Base-by-base conservation (phyloP, 2,797 vertebrate species). In the Taenioides sp. region DNA sequence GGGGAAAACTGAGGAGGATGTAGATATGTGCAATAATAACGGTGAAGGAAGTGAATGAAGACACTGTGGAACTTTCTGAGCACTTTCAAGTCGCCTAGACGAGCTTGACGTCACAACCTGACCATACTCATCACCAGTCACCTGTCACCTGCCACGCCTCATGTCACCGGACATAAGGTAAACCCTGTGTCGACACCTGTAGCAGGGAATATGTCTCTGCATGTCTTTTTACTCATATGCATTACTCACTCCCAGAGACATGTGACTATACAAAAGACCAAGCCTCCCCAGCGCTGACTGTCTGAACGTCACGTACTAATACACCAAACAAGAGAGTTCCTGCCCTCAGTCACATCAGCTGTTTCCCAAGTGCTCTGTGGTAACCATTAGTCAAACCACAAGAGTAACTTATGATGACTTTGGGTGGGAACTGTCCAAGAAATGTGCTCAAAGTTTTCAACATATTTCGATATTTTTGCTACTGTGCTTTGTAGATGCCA, bases 191-290 rank as follows among this genome's bases (percentile, higher is more conserved):
- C 81, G 84, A 91, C 82, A 82, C 72, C 79, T 82, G 59, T 79
- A 80, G 63, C 73, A 20, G 11, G 28, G 75, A 79, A 91, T 84
- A 87, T 88, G 92, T 71, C 88, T 65, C 2, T 2, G 84, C 92
- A 83, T 88, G 90, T 90, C 82, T 72, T 75, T 71, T 50, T 52
- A 73, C 78, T 68, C 83, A 64, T 69, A 70, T 0, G 14, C 65
- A 82, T 89, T 92, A 89, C 87, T 92, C 90, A 91, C 80, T 87
- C 58, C 4, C 55, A 4, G 23, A 79, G 77, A 83, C 90, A 91
- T 89, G 88, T 91, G 88, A 92, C 89, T 77, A 70, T 78, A 80
- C 83, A 20, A 89, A 87, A 72, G 78, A 67, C 31, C 54, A 71
- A 73, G 78, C 67, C 68, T 79, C 75, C 47, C 7, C 58, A 57